Conservation (phyloP, 1,140 invertebrate genomes). For the Sipha flava region DNA sequence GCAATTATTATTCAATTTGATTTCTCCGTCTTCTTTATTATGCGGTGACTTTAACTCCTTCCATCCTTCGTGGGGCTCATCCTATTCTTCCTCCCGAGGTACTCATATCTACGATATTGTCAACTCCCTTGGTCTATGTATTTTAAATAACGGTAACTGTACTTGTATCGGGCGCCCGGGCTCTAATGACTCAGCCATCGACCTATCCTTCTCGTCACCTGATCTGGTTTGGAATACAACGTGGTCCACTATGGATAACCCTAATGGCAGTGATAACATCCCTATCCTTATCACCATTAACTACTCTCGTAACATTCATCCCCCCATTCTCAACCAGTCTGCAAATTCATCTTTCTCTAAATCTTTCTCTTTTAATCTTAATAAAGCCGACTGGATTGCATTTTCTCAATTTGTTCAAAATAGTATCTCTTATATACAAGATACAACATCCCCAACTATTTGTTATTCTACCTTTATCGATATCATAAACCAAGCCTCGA, state of each 20-base stretch:
- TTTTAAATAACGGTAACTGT: not conserved
- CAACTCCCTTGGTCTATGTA: too few relatives aligned
- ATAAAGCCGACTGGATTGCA: not conserved
- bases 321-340: not conserved
- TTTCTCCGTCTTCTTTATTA: too few relatives aligned
- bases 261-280: not conserved
- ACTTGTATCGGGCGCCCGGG: not conserved
- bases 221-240: not conserved
- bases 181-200: not conserved
- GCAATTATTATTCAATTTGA: too few relatives aligned
- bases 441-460: too few relatives aligned
- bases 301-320: not conserved
- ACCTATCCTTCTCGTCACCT: not conserved
- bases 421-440: too few relatives aligned
- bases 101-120: not conserved
- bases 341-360: not conserved
- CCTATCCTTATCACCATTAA: not conserved
- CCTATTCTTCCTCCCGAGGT: too few relatives aligned
- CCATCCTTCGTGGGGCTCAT: too few relatives aligned
- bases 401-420: not conserved
- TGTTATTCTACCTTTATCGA: too few relatives aligned
- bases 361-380: not conserved
- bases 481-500: too few relatives aligned
- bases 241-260: not conserved
- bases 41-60: too few relatives aligned